Conservation (phyloP, 1,140 invertebrate species). For the Parasteatoda tepidariorum region DNA sequence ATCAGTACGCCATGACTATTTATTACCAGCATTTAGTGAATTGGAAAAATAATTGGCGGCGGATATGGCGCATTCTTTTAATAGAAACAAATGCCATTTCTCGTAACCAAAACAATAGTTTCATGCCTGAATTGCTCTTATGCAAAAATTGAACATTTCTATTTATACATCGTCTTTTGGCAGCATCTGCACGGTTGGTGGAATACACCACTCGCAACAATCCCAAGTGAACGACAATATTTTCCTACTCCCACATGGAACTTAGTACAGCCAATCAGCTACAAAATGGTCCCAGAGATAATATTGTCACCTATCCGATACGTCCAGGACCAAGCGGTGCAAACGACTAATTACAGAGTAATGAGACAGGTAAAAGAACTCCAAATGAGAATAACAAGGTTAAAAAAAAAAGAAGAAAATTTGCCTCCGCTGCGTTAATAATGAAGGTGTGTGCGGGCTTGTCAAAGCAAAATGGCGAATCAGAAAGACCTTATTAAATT, state of each 20-base stretch:
- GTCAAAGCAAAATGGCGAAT: conserved; percentile 28
- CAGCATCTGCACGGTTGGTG: conserved; percentile 10
- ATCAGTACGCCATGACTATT: too few species aligned
- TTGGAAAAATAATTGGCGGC: neutral
- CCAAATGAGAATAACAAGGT: conserved; percentile 18
- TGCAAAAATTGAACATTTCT: conserved; percentile 27
- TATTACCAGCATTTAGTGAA: neutral
- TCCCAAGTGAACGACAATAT: conserved; percentile 31
- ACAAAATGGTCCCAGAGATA: neutral
- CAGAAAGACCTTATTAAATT: conserved; percentile 46
- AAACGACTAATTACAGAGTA: conserved; percentile 36
- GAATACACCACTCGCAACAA: neutral
- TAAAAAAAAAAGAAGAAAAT: neutral
- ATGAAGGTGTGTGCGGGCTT: conserved; percentile 24
- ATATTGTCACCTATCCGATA: conserved; percentile 8
- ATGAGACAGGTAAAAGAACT: conserved; percentile 19
- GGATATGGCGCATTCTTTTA: neutral
- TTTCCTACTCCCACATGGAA: conserved; percentile 26
- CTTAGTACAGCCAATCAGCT: conserved; percentile 9
- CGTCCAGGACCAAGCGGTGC: neutral
- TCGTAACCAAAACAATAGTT: conserved; percentile 13
- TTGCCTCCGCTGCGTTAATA: neutral
- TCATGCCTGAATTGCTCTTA: conserved; percentile 35
- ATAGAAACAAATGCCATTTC: neutral
- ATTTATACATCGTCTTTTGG: neutral